Evolutionary conservation across 2,888 invertebrate species (phyloP).

Genomic region (Acrobasis suavella): DNA sequence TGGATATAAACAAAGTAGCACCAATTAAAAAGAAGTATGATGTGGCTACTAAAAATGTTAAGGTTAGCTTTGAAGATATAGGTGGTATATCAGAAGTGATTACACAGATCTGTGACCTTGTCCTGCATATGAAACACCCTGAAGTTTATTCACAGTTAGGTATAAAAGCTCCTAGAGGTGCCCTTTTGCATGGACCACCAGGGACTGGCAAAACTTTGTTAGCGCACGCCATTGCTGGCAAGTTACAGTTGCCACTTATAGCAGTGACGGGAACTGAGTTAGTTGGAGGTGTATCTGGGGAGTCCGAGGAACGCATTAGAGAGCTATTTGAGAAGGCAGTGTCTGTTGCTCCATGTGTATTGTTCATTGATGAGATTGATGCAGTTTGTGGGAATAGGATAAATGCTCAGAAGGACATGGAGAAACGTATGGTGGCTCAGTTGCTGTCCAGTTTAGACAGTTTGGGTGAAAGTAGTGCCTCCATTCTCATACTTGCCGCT

Average conservation of each 20-base stretch:
- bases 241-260: constrained; percentile 91
- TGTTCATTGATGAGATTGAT: constrained; percentile 98
- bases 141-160: constrained; percentile 93
- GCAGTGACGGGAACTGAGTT: constrained; percentile 96
- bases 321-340: constrained; percentile 94
- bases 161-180: constrained; percentile 93
- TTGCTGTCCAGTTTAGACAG: constrained; percentile 94
- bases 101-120: constrained; percentile 86
- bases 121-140: constrained; percentile 94
- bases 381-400: constrained; percentile 96
- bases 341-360: constrained; percentile 88
- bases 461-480: constrained; percentile 79
- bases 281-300: constrained; percentile 96
- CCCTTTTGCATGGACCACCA: constrained; percentile 97
- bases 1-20: constrained; percentile 51
- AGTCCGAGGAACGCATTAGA: constrained; percentile 96
- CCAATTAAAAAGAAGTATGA: constrained; percentile 61
- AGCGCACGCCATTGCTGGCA: constrained; percentile 92
- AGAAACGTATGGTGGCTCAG: constrained; percentile 96
- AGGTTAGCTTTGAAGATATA: constrained; percentile 87
- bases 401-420: constrained; percentile 97
- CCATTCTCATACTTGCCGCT: constrained; percentile 95
- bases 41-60: constrained; percentile 62
- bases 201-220: constrained; percentile 95
- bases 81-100: constrained; percentile 91